These are phyloP conservation scores for Phenganax marumi DNA, from an alignment of 92 coral and sea anemone species.

Conservation along the genomic window DNA sequence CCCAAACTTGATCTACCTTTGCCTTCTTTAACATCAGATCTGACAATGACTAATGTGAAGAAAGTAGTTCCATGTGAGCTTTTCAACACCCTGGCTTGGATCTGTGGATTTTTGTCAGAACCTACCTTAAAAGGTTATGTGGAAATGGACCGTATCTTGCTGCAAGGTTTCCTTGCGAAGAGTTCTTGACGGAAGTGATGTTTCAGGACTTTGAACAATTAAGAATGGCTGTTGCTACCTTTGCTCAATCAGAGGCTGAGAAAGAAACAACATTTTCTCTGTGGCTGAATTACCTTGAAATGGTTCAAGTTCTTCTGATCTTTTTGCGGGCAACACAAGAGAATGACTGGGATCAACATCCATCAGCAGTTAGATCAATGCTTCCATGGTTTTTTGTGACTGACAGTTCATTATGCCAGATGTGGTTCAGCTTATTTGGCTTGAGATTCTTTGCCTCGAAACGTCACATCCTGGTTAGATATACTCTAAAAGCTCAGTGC, in stretches of 20 bases:
- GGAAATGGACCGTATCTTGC: too few species aligned
- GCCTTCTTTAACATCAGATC: too few species aligned
- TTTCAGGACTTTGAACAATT: background rate
- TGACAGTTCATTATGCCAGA: constrained; percentile 21
- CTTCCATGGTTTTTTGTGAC: constrained; percentile 26
- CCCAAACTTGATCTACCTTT: too few species aligned
- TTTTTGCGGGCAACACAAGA: constrained; percentile 7
- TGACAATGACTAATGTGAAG: too few species aligned
- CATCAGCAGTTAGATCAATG: constrained; percentile 9
- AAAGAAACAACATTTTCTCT: background rate
- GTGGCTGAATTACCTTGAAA: constrained; percentile 55
- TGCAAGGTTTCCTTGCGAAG: too few species aligned
- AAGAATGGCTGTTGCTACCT: background rate
- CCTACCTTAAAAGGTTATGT: too few species aligned
- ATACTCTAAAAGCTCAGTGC: too few species aligned
- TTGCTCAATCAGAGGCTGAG: background rate
- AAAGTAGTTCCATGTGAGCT: too few species aligned
- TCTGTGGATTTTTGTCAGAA: too few species aligned
- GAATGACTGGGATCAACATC: constrained; percentile 12
- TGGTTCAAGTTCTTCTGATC: constrained; percentile 36
- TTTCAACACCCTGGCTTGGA: too few species aligned
- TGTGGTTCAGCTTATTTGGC: constrained; percentile 39
- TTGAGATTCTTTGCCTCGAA: constrained; percentile 47
- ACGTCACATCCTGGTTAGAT: constrained; percentile 42
- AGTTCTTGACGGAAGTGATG: background rate